phyloP scores from a whole-genome alignment of 1,140 invertebrate genomes.

The Trichogramma pretiosum region DNA sequence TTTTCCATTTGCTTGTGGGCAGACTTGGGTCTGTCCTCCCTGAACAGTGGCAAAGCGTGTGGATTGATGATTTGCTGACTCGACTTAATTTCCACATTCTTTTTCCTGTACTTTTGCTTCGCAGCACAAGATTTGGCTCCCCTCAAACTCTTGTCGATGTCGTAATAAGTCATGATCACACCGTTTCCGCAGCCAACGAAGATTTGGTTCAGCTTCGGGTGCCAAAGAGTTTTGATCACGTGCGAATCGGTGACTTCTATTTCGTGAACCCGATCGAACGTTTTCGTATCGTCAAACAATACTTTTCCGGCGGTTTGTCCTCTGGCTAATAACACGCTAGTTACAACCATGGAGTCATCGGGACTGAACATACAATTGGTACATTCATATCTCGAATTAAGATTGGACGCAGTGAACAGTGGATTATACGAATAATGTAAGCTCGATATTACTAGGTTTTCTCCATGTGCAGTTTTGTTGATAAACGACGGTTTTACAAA shows the following conservation, averaged over 20 bases:
- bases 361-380: conserved; percentile 94
- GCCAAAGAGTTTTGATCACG: conserved; percentile 87
- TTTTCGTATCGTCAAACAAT: conserved; percentile 73
- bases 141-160: conserved; percentile 72
- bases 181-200: conserved; percentile 90
- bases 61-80: conserved; percentile 95
- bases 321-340: conserved; percentile 73
- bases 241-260: conserved; percentile 71
- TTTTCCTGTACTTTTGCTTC: conserved; percentile 69
- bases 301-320: conserved; percentile 64
- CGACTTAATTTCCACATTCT: conserved; percentile 77
- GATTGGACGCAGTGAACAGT: conserved; percentile 55
- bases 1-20: conserved; percentile 88
- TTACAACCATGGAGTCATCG: conserved; percentile 81
- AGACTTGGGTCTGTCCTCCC: conserved; percentile 83
- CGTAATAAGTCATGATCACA: conserved; percentile 82
- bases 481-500: conserved; percentile 72
- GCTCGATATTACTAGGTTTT: conserved; percentile 72
- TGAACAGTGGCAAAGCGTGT: conserved; percentile 90
- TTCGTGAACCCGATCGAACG: conserved; percentile 63
- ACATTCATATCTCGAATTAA: conserved; percentile 82
- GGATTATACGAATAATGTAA: conserved; percentile 84
- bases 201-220: conserved; percentile 94
- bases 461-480: conserved; percentile 73
- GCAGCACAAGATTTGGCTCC: conserved; percentile 87